phyloP scores from a whole-genome alignment of 2,113 vertebrate genomes.

The Acinonyx jubatus region DNA sequence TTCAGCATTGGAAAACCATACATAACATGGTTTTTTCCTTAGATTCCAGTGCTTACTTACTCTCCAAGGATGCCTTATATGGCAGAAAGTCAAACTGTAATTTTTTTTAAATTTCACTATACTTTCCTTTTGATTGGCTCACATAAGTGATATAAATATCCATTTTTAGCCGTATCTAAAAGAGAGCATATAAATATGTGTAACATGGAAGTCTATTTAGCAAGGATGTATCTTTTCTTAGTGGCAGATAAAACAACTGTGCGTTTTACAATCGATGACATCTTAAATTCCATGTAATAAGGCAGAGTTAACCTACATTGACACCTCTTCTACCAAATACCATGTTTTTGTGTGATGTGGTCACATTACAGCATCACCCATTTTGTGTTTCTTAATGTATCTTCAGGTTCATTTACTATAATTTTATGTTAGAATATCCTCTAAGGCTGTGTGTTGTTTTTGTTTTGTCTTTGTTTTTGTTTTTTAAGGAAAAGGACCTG shows the following conservation, averaged over 20 bases:
- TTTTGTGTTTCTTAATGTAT: background rate
- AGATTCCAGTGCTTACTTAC: background rate
- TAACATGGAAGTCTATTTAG: background rate
- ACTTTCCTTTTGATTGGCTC: slow-evolving; percentile 27
- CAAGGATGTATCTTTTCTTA: background rate
- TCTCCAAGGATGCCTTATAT: background rate
- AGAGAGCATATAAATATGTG: background rate
- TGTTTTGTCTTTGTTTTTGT: background rate
- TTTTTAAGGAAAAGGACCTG: background rate
- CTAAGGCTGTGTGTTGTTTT: background rate
- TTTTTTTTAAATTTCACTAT: background rate
- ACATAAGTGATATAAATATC: background rate
- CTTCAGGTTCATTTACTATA: background rate
- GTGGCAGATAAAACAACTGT: background rate
- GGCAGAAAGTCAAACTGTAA: background rate
- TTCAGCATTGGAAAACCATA: background rate
- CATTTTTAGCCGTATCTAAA: background rate
- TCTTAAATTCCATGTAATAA: background rate
- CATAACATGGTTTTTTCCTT: background rate
- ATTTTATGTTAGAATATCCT: background rate
- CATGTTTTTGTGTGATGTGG: background rate
- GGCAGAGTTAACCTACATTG: background rate
- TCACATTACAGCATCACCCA: background rate
- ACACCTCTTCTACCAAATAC: background rate
- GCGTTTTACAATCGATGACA: background rate